These are phyloP conservation scores for Eueremaeus valkanovi DNA, from an alignment of 2,888 invertebrate species.

Conservation along the genomic window DNA sequence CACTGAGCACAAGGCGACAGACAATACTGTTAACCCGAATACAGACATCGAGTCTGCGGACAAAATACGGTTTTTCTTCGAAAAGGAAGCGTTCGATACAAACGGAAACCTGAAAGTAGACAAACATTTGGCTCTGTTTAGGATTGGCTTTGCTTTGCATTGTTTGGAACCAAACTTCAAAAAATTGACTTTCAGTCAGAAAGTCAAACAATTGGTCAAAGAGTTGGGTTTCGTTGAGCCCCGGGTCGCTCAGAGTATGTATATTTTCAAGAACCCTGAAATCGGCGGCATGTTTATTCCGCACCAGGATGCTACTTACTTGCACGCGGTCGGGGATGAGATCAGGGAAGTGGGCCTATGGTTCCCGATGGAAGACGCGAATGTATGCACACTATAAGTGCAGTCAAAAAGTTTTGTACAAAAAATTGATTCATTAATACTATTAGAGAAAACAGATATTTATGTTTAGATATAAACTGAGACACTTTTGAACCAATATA, in stretches of 20 bases:
- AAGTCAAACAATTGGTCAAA: slow-evolving; percentile 70
- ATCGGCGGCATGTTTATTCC: slow-evolving; percentile 68
- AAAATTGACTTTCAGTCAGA: slow-evolving; percentile 74
- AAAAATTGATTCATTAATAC: background rate
- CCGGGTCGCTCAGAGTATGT: slow-evolving; percentile 91
- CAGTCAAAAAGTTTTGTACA: too few relatives aligned
- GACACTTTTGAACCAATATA: too few relatives aligned
- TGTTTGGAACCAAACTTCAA: slow-evolving; percentile 73
- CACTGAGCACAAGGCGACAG: background rate
- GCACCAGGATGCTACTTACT: slow-evolving; percentile 73
- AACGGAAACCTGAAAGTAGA: slow-evolving; percentile 54
- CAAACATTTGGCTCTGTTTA: slow-evolving; percentile 60
- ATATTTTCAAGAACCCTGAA: slow-evolving; percentile 92
- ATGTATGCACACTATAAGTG: slow-evolving; percentile 55
- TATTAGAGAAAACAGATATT: too few relatives aligned
- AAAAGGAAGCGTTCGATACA: slow-evolving; percentile 65
- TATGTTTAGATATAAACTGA: too few relatives aligned
- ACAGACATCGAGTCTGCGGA: slow-evolving; percentile 68
- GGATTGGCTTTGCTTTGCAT: slow-evolving; percentile 86
- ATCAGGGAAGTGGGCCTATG: slow-evolving; percentile 69
- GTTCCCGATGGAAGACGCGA: slow-evolving; percentile 93
- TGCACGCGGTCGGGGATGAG: slow-evolving; percentile 61
- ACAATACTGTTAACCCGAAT: background rate
- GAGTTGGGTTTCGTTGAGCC: slow-evolving; percentile 72
- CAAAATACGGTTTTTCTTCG: slow-evolving; percentile 87